These are phyloP conservation scores for Opisthograptis luteolata DNA, from an alignment of 2,888 invertebrate species.

Conservation along the genomic window DNA sequence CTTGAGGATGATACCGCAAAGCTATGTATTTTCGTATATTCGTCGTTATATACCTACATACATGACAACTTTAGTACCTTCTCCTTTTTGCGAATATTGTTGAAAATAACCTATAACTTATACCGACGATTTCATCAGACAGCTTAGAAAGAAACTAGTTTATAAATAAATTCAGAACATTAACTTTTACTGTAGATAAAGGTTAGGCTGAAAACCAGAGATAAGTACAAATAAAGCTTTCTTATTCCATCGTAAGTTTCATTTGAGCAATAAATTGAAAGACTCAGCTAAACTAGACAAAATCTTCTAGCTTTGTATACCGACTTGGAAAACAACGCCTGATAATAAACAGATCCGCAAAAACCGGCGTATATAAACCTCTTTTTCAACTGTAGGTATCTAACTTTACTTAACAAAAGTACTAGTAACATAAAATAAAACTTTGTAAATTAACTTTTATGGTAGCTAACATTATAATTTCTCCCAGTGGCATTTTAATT, in stretches of 20 bases:
- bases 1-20: no score
- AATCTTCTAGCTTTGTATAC: slow-evolving; percentile 4
- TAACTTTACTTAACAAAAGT: slow-evolving; percentile 15
- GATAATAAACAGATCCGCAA: slow-evolving; percentile 19
- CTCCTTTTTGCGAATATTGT: no score
- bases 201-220: background rate
- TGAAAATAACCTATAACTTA: no score
- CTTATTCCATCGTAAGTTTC: slow-evolving; percentile 1
- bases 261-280: slow-evolving; percentile 8
- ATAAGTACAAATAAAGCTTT: slow-evolving; percentile 3
- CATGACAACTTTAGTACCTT: no score
- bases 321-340: slow-evolving; percentile 16
- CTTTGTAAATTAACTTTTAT: slow-evolving; percentile 22
- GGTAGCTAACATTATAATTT: slow-evolving; percentile 15
- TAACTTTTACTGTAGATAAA: background rate
- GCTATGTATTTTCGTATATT: no score
- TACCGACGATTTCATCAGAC: no score
- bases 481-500: slow-evolving; percentile 24
- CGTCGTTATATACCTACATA: no score
- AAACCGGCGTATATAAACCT: slow-evolving; percentile 12
- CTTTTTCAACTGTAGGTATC: slow-evolving; percentile 18
- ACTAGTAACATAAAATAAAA: slow-evolving; percentile 14
- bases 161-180: no score
- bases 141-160: no score
- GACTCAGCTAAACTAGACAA: slow-evolving; percentile 5